Evolutionary conservation across 2,797 vertebrate genomes (phyloP).

Genomic region (Hipposideros larvatus): DNA sequence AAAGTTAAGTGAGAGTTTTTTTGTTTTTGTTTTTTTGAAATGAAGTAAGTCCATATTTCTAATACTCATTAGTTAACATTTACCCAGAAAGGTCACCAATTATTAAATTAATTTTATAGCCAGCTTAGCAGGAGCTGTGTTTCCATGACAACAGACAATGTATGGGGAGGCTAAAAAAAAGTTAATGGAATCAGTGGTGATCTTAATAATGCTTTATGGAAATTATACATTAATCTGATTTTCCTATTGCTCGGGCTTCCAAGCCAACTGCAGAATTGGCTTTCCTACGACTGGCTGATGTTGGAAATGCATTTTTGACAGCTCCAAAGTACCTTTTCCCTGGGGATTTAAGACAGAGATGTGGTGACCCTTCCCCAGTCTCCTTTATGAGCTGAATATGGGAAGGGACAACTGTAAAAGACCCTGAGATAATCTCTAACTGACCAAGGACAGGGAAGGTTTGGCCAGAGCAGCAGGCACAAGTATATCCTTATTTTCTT

Average conservation of each 20-base stretch:
- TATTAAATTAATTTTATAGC: conserved; percentile 71
- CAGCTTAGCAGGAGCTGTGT: conserved; percentile 62
- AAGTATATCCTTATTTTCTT: background rate
- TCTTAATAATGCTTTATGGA: conserved; percentile 46
- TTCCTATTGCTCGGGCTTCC: background rate
- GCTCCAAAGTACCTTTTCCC: background rate
- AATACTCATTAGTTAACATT: conserved; percentile 70
- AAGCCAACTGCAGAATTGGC: background rate
- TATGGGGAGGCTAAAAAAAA: conserved; percentile 56
- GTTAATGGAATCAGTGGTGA: conserved; percentile 61
- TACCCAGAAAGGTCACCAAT: conserved; percentile 63
- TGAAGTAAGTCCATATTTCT: conserved; percentile 32
- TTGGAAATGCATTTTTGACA: conserved; percentile 4
- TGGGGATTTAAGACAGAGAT: background rate
- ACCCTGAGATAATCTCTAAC: background rate
- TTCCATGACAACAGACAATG: conserved; percentile 74
- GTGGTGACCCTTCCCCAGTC: background rate
- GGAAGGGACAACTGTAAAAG: background rate
- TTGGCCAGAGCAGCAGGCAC: background rate
- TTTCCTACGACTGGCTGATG: background rate
- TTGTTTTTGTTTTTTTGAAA: background rate
- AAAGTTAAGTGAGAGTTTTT: background rate
- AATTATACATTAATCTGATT: conserved; percentile 62
- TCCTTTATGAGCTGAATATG: background rate
- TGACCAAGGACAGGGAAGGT: background rate